Conservation (phyloP, 2,113 vertebrate genomes). For the Ailurus styani region DNA sequence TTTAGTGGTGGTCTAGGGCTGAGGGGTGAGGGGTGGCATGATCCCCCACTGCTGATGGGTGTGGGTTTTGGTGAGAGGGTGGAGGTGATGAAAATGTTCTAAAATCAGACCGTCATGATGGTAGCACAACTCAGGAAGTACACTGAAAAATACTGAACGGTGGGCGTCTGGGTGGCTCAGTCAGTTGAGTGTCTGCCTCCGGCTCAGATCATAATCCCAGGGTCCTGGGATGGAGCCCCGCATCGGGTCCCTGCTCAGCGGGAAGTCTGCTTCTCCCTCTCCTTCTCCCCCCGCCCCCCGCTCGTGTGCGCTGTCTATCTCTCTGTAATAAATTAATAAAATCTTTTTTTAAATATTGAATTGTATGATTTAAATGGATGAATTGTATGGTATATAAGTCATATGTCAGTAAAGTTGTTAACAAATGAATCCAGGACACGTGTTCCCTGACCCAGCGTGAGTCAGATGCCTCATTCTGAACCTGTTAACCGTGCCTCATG, state of each 20-base stretch:
- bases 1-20: too few species aligned
- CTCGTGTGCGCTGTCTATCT: not conserved
- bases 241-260: not conserved
- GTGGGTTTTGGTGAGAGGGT: not conserved
- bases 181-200: not conserved
- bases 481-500: not conserved
- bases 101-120: not conserved
- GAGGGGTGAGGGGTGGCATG: not conserved
- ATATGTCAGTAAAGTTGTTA: not conserved
- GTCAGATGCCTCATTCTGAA: not conserved
- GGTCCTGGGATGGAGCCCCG: not conserved
- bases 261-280: not conserved
- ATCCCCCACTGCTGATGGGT: not conserved
- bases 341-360: not conserved
- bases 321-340: not conserved
- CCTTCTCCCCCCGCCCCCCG: not conserved
- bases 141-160: not conserved
- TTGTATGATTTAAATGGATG: not conserved
- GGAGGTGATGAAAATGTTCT: not conserved
- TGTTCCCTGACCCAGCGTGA: not conserved
- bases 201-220: not conserved
- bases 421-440: not conserved
- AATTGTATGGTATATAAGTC: not conserved
- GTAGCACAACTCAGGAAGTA: not conserved
- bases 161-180: not conserved